Conservation (phyloP, 2,113 vertebrate species). For the Cochlearius cochlearius region DNA sequence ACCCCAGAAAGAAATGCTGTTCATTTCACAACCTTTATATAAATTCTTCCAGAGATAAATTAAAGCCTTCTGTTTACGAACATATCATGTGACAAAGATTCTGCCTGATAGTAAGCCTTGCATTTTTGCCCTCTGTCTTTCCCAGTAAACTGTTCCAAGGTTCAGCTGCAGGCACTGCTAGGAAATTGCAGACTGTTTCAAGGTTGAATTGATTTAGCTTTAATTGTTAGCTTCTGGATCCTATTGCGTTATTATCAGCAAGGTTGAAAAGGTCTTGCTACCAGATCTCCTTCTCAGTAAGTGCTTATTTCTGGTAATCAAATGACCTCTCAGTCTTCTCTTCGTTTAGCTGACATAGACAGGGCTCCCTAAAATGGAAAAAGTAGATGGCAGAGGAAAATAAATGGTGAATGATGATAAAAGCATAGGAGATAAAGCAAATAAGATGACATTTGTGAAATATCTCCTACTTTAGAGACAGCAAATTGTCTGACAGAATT, state of each 20-base stretch:
- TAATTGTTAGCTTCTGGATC: slow-evolving; percentile 38
- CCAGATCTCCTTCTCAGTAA: neutral
- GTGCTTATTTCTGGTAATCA: slow-evolving; percentile 18
- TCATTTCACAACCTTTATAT: neutral
- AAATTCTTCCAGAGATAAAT: neutral
- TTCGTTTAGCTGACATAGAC: neutral
- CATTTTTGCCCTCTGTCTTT: neutral
- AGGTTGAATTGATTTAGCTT: slow-evolving; percentile 39
- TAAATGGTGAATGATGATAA: neutral
- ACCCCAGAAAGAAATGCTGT: neutral
- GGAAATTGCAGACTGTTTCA: slow-evolving; percentile 27
- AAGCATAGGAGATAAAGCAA: neutral
- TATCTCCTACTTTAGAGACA: neutral
- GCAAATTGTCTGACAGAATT: neutral
- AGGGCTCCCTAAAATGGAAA: neutral
- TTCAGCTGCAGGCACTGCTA: slow-evolving; percentile 7
- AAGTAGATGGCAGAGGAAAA: neutral
- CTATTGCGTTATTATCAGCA: slow-evolving; percentile 47
- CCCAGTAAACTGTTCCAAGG: neutral
- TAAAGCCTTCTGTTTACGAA: neutral
- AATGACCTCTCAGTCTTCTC: neutral
- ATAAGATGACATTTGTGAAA: neutral
- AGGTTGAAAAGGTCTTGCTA: slow-evolving; percentile 11
- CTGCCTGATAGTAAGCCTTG: neutral
- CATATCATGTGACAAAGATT: neutral